Base-by-base conservation (phyloP, 1,140 invertebrate genomes). In the Gryon sp. region DNA sequence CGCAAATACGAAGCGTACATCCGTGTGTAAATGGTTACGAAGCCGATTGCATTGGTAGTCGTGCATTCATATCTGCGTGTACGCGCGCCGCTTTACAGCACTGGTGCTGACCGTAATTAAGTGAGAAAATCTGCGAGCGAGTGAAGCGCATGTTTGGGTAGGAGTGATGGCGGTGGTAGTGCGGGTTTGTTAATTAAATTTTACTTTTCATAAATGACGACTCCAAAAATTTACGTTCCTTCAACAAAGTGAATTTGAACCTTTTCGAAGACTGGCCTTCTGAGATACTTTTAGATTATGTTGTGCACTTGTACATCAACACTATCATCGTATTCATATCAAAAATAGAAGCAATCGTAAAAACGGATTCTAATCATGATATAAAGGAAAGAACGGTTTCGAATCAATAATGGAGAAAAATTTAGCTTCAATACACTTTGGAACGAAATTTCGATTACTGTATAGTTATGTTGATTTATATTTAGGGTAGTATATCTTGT, bases 141-240 rank as follows among this genome's bases (percentile, higher is more conserved):
- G 48, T 32, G 32, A 62, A 60, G 11, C n/a, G n/a, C 48, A 30
- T 63, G 50, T 38, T 38, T 18, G n/a, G n/a, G n/a, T n/a, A n/a
- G n/a, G n/a, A n/a, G n/a, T n/a, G n/a, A n/a, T n/a, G n/a, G n/a
- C n/a, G n/a, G n/a, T n/a, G 55, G 16, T 46, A 28, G 36, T 7
- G 36, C 38, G 36, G 50, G 40, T 15, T 18, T 43, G 75, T 76
- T 81, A 74, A 81, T 81, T 81, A 78, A 76, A 79, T 81, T 81
- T 68, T 34, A 77, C 68, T 76, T 79, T 65, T 57, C 59, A 63
- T 59, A 69, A 78, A 70, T 41, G 66, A 57, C 24, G 28, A 28
- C 34, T 34, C 36, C 45, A n/a, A n/a, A 62, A 40, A 50, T 48
- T 62, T 16, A 38, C 34, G 11, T 14, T 7, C 15, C 24, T n/a